Percentiles rank a stretch among this genome's conserved stretches.
phyloP scores from a whole-genome alignment of 2,797 vertebrate species.

The Lagorchestes hirsutus region DNA sequence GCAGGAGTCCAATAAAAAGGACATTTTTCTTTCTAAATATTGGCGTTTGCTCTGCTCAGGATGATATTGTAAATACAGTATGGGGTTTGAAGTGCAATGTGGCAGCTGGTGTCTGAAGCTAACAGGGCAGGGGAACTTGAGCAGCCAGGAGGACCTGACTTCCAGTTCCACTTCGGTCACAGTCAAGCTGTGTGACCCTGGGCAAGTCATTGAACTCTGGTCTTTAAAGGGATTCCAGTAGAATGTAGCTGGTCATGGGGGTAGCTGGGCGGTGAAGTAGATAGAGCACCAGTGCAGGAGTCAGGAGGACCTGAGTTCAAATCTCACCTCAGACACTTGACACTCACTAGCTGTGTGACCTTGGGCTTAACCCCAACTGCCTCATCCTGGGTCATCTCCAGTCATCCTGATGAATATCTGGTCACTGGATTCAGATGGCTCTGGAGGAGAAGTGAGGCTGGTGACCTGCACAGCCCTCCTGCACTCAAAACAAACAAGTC shows the following conservation, averaged over 20 bases:
- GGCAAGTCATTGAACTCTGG: not conserved
- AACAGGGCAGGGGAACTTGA: not conserved
- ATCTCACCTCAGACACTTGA: too few species aligned
- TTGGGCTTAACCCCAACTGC: too few species aligned
- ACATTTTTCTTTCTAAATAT: conserved; percentile 80
- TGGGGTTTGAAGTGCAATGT: conserved; percentile 81
- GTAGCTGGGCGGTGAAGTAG: too few species aligned
- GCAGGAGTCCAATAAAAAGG: conserved; percentile 82
- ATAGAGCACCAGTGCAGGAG: too few species aligned
- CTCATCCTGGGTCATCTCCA: too few species aligned
- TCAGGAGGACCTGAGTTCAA: too few species aligned
- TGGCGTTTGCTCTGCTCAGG: conserved; percentile 78
- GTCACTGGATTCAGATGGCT: too few species aligned
- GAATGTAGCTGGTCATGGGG: not conserved
- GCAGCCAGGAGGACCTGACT: not conserved
- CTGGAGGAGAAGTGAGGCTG: too few species aligned
- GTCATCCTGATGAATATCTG: too few species aligned
- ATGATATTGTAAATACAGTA: conserved; percentile 76
- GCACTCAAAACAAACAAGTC: too few species aligned
- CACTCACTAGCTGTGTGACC: too few species aligned
- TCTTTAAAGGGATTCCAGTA: not conserved
- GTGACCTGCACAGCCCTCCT: too few species aligned
- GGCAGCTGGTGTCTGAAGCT: conserved; percentile 72
- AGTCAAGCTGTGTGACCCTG: not conserved
- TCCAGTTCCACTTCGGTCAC: not conserved